Conservation (phyloP, 2,113 vertebrate genomes). For the Mesitornis unicolor region DNA sequence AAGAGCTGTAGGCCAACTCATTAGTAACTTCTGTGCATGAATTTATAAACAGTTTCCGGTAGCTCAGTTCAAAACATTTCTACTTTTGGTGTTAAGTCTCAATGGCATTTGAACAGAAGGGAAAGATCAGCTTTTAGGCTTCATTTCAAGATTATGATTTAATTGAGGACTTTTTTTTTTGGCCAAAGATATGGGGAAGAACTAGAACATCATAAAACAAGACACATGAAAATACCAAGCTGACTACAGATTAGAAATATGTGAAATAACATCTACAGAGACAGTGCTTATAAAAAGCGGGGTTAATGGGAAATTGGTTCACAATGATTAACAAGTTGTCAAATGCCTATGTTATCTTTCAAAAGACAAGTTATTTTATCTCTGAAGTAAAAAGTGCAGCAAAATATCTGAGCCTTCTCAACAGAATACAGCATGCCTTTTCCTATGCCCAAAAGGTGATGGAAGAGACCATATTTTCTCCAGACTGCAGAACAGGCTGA, state of each 20-base stretch:
- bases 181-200: not conserved
- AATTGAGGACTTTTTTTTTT: not conserved
- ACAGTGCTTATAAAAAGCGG: not conserved
- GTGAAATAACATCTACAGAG: not conserved
- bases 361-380: not conserved
- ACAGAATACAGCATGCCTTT: not conserved
- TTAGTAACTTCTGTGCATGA: not conserved
- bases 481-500: not conserved
- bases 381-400: not conserved
- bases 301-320: not conserved
- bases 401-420: not conserved
- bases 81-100: not conserved
- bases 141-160: not conserved
- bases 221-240: not conserved
- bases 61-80: not conserved
- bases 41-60: conserved; percentile 2
- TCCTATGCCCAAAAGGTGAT: not conserved
- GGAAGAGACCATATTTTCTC: not conserved
- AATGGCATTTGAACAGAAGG: not conserved
- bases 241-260: not conserved
- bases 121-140: not conserved
- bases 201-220: not conserved
- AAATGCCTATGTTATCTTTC: not conserved
- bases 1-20: not conserved
- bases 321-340: not conserved